These are phyloP conservation scores for Petrocephalus zakoni DNA, from an alignment of 2,113 vertebrate species.

Conservation along the genomic window DNA sequence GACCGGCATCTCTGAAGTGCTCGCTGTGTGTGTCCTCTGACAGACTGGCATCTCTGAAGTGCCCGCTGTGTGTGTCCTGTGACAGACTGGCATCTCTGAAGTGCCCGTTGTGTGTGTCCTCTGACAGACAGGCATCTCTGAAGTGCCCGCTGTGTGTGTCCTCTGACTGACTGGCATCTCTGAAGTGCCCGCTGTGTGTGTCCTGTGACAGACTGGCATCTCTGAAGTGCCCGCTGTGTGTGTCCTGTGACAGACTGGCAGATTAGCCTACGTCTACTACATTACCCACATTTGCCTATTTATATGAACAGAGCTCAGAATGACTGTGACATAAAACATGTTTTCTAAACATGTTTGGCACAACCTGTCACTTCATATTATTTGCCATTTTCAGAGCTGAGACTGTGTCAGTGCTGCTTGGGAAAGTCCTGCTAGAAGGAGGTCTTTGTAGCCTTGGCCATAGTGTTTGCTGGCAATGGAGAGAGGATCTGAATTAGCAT, in stretches of 20 bases:
- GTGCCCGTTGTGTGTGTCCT: too few species aligned
- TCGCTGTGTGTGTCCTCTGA: too few species aligned
- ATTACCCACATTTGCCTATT: neutral
- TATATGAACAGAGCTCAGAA: neutral
- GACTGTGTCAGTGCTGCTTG: neutral
- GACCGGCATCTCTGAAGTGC: too few species aligned
- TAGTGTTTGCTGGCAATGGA: neutral
- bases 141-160: too few species aligned
- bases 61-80: neutral
- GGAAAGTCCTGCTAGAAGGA: neutral
- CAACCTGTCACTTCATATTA: neutral
- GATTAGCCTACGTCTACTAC: too few species aligned
- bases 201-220: neutral
- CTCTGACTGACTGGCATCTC: too few species aligned
- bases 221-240: neutral
- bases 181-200: too few species aligned
- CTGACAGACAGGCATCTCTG: neutral
- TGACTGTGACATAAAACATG: neutral
- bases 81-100: neutral
- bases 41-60: too few species aligned
- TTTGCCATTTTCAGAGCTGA: neutral
- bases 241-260: neutral
- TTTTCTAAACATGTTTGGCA: neutral
- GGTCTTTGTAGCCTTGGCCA: neutral
- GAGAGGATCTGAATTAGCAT: slow-evolving; percentile 10